Evolutionary conservation across 1,140 invertebrate species (phyloP), one percentile per base, ranked within the genome.

Genomic region (Anoplolepis gracilipes): DNA sequence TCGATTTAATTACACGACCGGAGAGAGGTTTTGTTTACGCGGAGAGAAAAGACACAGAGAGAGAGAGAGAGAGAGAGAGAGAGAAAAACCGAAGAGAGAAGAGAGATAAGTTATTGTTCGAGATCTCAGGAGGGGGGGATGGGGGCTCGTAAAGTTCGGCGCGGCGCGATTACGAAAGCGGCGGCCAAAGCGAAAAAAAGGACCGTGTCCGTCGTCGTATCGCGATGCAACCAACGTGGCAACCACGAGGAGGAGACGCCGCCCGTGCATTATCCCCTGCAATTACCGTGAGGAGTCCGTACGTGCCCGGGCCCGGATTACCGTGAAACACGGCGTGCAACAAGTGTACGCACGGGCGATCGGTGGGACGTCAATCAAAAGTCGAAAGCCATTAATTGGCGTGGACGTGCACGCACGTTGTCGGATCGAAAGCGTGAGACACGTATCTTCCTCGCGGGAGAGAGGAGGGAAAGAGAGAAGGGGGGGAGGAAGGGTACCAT

Each of bases 321-420:
- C 85, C 85, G 87, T 84, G 72, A 89, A 87, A 89, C 72, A 59
- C 39, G 55, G 30, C 49, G n/a, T 73, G 70, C 70, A 59, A 42
- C 55, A 76, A 25, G 55, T 62, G 57, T 62, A 62, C 36, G 57
- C 25, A 61, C 57, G 22, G 6, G 25, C 36, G 53, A 53, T 72
- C 73, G 73, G 61, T 55, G 42, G 59, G 53, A 82, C 85, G 89
- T 87, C 89, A 85, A 87, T 90, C 89, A 90, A 90, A 89, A 90
- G 75, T 87, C 88, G 89, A 90, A 87, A 90, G 82, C 59, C 85
- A 87, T 89, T 90, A 90, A 90, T 90, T 90, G 89, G 62, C 76
- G 70, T 85, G 85, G 77, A 87, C 82, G 85, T 85, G 76, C 88
- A 82, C 85, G 85, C 82, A 85, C 59, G 85, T 87, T 89, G 84